phyloP scores from a whole-genome alignment of 2,113 vertebrate genomes.

The Crotalus horridus region DNA sequence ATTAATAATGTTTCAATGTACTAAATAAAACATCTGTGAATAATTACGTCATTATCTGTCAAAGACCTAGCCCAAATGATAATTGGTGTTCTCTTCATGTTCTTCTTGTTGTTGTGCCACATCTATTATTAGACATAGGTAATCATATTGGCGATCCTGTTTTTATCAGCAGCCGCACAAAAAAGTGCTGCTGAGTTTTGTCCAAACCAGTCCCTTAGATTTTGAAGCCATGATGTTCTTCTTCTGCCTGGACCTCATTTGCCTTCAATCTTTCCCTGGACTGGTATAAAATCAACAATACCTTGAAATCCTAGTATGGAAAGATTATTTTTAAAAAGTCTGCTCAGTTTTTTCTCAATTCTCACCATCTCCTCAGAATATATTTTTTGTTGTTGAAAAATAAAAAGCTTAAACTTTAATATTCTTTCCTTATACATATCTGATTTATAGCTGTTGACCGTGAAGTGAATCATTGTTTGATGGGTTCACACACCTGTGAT shows the following conservation, averaged over 20 bases:
- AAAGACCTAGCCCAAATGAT: neutral
- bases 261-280: too few species aligned
- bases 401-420: neutral
- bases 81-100: neutral
- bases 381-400: neutral
- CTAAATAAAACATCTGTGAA: neutral
- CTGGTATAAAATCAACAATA: neutral
- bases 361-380: neutral
- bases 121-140: too few species aligned
- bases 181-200: too few species aligned
- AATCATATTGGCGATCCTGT: too few species aligned
- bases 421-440: neutral
- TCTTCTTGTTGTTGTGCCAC: too few species aligned
- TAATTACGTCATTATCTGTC: neutral
- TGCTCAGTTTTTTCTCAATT: neutral
- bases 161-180: too few species aligned
- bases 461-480: constrained; percentile 74
- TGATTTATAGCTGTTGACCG: constrained; percentile 63
- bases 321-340: neutral
- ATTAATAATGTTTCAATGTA: neutral
- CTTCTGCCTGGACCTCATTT: too few species aligned
- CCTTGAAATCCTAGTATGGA: neutral
- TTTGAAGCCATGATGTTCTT: too few species aligned
- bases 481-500: constrained; percentile 81
- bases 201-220: too few species aligned